Conservation (phyloP, 2,797 vertebrate species). For the Graptemys geographica region DNA sequence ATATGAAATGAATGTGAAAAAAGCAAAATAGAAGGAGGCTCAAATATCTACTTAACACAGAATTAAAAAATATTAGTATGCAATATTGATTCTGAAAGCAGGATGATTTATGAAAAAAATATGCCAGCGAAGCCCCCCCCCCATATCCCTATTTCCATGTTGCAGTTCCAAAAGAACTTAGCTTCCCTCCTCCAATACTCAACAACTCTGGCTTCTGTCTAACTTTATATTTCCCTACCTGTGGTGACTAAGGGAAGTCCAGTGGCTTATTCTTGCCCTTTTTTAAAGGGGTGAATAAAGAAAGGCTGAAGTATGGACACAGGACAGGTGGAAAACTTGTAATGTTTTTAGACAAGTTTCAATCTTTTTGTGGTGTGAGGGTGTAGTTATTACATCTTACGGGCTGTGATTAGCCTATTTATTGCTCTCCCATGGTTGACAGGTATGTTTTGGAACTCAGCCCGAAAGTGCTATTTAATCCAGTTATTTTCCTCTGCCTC, state of each 20-base stretch:
- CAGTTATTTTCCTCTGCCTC: not conserved
- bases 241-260: too few species aligned
- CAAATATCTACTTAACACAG: not conserved
- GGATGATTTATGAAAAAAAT: not conserved
- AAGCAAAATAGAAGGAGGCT: not conserved
- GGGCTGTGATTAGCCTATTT: not conserved
- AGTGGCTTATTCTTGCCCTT: not conserved
- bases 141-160: not conserved
- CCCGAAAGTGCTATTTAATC: not conserved
- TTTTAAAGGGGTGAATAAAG: not conserved
- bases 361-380: not conserved
- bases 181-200: not conserved
- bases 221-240: not conserved
- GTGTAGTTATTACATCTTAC: not conserved
- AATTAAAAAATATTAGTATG: not conserved
- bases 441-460: not conserved
- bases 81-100: not conserved
- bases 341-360: not conserved
- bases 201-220: not conserved
- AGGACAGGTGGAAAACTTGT: not conserved
- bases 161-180: not conserved
- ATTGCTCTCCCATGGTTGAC: not conserved
- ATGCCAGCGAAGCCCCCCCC: not conserved
- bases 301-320: not conserved
- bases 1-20: not conserved